Base-by-base conservation (phyloP, 2,113 vertebrate genomes). In the Prunella himalayana region DNA sequence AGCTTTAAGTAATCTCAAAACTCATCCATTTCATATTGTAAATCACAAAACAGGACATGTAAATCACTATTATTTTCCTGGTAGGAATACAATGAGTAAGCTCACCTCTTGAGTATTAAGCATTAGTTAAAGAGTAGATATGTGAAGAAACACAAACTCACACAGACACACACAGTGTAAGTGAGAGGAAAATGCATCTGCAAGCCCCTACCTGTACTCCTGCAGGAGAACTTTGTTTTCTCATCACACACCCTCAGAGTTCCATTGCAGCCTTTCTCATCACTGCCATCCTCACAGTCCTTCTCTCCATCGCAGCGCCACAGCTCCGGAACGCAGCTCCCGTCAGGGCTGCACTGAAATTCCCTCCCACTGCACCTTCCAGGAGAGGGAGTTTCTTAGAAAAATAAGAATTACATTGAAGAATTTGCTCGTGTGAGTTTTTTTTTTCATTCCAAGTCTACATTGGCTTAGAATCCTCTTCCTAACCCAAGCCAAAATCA, bases 251-350 rank as follows among this genome's bases (percentile, higher is more conserved):
- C 82, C 21, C 99, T 96, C n/a, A 98, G 98, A 9, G 99, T 99
- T 21, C 99, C 99, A 75, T 99, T 98, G 37, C 99, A 99, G 92
- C 98, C 98, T 28, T 97, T 98, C 90, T 99, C 99, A 44, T 99
- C 99, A 9, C 98, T 99, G 4, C 99, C 99, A 10, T 99, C 99
- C 88, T 99, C 99, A 18, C 99, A 99, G 77, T 99, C 99, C 88
- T 99, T 99, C 66, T 99, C 99, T 8, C 99, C 99, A 73, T 99
- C 99, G 20, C 99, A 99, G 42, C 97, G 98, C 99, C 99, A 99
- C 69, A 99, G 85, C 41, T 99, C 98, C 2, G 99, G 99, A 77
- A 99, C 98, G 88, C 99, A 99, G 27, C 96, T 99, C 68, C 99
- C 99, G 23, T 99, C 99, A 33, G 98, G 98, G 10, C 98, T 98